Evolutionary conservation across 2,113 vertebrate species (phyloP), one percentile per base, ranked within the genome.

Genomic region (Hemichromis elongatus): DNA sequence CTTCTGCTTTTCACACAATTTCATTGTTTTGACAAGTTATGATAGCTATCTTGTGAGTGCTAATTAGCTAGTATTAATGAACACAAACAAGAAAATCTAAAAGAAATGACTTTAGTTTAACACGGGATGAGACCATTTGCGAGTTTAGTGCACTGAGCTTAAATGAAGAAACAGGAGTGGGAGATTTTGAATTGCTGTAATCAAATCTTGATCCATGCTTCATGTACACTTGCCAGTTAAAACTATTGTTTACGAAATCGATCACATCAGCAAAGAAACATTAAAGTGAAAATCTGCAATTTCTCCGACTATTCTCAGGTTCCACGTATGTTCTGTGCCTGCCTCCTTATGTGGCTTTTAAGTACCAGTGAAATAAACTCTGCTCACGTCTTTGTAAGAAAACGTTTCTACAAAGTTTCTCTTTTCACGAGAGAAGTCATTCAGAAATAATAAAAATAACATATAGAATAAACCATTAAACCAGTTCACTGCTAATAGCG

Each of bases 21-120:
- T 80, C 61, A 55, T 66, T 89, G 80, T 90, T 91, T 86, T 87
- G 79, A 89, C 81, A 83, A 77, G 78, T 37, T 68, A 66, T 56
- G 52, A 93, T 85, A 30, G 77, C 56, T 85, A 79, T 77, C 70
- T 10, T 2, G 19, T 2, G 12, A 80, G 53, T 18, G 28, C 57
- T 83, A 85, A 90, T 92, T 88, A 88, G 83, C 47, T 11, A 8
- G 11, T 14, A 63, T 85, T 79, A 86, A 88, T 79, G 52, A 85
- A 92, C 84, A 81, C 61, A 79, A 90, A 86, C 81, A 81, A 26
- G 45, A 28, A 14, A 37, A 81, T 55, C 26, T 80, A 63, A 21
- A 6, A 57, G 80, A 33, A 50, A 37, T 1, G 18, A 83, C 79
- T 81, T 82, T 40, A 42, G 54, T 52, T 47, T 24, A 5, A 11